These are phyloP conservation scores for Coronaproctus castanopsis DNA, from an alignment of 2,888 invertebrate genomes.

Conservation along the genomic window DNA sequence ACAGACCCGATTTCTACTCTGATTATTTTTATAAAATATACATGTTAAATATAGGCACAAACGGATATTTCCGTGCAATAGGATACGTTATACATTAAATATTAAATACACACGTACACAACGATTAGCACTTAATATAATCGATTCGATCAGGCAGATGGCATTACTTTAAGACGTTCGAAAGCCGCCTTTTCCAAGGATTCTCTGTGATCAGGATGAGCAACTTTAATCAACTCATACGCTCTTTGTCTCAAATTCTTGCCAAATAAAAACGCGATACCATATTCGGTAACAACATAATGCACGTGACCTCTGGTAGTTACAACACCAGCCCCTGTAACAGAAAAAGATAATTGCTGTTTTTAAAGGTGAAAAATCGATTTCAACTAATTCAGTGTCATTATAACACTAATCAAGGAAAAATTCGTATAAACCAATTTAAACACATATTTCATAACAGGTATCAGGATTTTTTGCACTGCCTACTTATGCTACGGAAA, in stretches of 20 bases:
- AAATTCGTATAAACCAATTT: background rate
- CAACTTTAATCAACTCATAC: conserved; percentile 65
- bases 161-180: conserved; percentile 60
- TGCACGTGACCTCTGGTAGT: conserved; percentile 79
- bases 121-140: too few species aligned
- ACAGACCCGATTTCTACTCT: too few species aligned
- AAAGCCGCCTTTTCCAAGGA: conserved; percentile 68
- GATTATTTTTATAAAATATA: too few species aligned
- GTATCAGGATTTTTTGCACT: too few species aligned
- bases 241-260: conserved; percentile 75
- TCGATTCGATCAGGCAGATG: conserved; percentile 28
- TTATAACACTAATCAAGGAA: background rate
- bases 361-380: background rate
- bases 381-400: too few species aligned
- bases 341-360: conserved; percentile 6
- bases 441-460: background rate
- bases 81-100: too few species aligned
- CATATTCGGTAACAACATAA: conserved; percentile 82
- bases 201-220: conserved; percentile 75
- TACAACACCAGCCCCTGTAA: conserved; percentile 76
- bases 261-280: conserved; percentile 75
- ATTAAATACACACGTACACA: too few species aligned
- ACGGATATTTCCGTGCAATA: too few species aligned
- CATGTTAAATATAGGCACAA: too few species aligned
- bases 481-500: too few species aligned